These are phyloP conservation scores for Pelobates fuscus DNA, from an alignment of 2,113 vertebrate species.

Conservation along the genomic window DNA sequence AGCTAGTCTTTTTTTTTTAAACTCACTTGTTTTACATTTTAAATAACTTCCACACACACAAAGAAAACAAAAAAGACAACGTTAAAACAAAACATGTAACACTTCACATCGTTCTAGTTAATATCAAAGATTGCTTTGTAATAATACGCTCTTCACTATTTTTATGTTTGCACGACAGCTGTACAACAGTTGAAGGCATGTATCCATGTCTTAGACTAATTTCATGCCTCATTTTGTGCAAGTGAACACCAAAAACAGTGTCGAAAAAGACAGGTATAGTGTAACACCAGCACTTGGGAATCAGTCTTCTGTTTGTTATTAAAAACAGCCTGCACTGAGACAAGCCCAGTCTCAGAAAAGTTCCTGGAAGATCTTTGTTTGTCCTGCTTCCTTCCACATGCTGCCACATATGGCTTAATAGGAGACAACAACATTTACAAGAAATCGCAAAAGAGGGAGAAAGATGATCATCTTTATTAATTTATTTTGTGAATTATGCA, in stretches of 20 bases:
- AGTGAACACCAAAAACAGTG: constrained; percentile 58
- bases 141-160: constrained; percentile 21
- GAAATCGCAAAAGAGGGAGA: neutral
- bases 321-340: constrained; percentile 40
- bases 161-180: constrained; percentile 53
- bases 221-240: constrained; percentile 67
- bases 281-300: constrained; percentile 56
- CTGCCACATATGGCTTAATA: neutral
- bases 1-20: too few relatives aligned
- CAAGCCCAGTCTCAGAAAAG: neutral
- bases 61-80: too few relatives aligned
- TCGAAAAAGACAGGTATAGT: constrained; percentile 54
- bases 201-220: constrained; percentile 62
- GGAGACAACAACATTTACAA: neutral
- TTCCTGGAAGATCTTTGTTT: constrained; percentile 15
- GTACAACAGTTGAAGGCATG: constrained; percentile 63
- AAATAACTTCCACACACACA: too few relatives aligned
- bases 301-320: constrained; percentile 58
- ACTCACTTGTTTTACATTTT: too few relatives aligned
- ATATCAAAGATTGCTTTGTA: neutral
- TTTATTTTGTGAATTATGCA: too few relatives aligned
- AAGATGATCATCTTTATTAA: too few relatives aligned
- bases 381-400: neutral
- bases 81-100: too few relatives aligned
- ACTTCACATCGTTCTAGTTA: neutral